These are phyloP conservation scores for Helogale parvula DNA, from an alignment of 2,113 vertebrate species.

Conservation along the genomic window DNA sequence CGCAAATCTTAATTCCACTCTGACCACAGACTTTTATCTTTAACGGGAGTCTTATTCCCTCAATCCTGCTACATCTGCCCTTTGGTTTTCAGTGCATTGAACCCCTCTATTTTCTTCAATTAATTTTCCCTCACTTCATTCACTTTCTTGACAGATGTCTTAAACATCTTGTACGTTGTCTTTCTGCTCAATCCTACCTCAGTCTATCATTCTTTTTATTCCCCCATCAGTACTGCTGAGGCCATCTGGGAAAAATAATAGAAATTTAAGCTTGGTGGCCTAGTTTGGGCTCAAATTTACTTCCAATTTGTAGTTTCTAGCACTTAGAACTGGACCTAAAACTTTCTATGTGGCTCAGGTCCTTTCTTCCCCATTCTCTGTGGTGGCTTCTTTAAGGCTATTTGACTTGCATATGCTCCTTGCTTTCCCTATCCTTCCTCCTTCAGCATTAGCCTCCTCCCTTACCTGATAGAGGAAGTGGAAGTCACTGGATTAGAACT, in stretches of 20 bases:
- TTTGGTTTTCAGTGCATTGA: neutral
- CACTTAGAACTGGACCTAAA: neutral
- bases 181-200: neutral
- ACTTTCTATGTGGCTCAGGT: neutral
- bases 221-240: neutral
- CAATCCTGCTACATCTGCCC: neutral
- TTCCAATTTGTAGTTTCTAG: neutral
- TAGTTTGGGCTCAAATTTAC: neutral
- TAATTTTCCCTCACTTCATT: slow-evolving; percentile 29
- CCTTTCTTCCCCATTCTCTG: neutral
- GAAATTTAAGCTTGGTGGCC: neutral
- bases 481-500: neutral
- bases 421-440: neutral
- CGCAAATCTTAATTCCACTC: neutral
- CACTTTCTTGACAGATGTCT: neutral
- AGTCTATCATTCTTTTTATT: neutral
- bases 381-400: neutral
- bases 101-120: neutral
- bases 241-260: neutral
- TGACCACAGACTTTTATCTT: neutral
- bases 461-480: neutral
- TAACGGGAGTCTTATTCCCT: neutral
- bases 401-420: neutral
- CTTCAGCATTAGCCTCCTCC: neutral
- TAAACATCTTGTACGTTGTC: neutral